A percentile compares a stretch with the other conserved stretches of the same genome.
Conservation (phyloP, 23 tunicate genomes). For the Halocynthia aurantium region DNA sequence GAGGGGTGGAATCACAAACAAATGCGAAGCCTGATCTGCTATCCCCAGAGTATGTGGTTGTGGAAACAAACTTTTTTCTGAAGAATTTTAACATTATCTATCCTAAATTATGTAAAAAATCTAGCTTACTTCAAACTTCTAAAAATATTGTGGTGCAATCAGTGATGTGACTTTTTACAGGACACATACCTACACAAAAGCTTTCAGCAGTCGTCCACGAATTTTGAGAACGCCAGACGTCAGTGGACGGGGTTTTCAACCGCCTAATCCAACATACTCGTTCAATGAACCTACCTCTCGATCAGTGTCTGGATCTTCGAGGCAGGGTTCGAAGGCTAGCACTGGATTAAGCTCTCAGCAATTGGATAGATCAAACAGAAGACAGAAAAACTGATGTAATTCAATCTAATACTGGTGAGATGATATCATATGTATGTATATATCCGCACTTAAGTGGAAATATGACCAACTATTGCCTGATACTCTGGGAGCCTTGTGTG, state of each 20-base stretch:
- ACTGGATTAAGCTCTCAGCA: conserved; percentile 2
- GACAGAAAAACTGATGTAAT: too few species aligned
- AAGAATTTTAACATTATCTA: not conserved
- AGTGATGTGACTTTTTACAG: conserved; percentile 13
- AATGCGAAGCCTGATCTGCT: too few species aligned
- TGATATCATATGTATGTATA: too few species aligned
- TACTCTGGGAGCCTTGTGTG: too few species aligned
- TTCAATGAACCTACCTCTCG: conserved; percentile 73
- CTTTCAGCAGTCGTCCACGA: conserved; percentile 88
- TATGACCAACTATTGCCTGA: too few species aligned
- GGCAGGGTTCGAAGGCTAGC: conserved; percentile 60
- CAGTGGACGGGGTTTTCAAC: not conserved
- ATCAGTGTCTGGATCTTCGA: conserved; percentile 47
- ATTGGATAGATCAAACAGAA: too few species aligned
- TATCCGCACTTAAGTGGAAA: too few species aligned
- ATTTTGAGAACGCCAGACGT: conserved; percentile 90
- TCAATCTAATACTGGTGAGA: too few species aligned
- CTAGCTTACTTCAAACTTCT: too few species aligned
- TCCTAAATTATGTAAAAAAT: too few species aligned
- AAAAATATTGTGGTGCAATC: not conserved
- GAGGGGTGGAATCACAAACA: too few species aligned
- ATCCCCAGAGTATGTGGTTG: not conserved
- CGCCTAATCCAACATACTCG: conserved; percentile 69
- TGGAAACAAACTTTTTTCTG: not conserved
- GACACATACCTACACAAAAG: conserved; percentile 44